Evolutionary conservation across 30 jellyfish, hydroid and myxozoan species (phyloP), one percentile per base, ranked within the genome.

Genomic region (Kudoa iwatai): DNA sequence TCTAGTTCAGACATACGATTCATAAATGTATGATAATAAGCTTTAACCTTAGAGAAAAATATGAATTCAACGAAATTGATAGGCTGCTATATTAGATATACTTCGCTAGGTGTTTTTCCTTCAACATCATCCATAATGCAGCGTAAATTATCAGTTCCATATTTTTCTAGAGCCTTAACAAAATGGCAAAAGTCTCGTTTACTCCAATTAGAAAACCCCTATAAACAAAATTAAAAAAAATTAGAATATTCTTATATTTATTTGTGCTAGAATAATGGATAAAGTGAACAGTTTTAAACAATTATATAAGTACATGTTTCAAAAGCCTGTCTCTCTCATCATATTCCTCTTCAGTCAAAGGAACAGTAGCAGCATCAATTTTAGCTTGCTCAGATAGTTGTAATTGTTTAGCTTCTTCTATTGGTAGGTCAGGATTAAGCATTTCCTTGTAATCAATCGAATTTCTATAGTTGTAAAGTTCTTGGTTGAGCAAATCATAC

Each of bases 151-250:
- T 71, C 93, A 26, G 86, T 56, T 0, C 93, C 93, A 43, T 60
- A 71, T 39, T 71, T 71, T 36, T 71, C 93, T 19, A 85, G 52
- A 4, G 93, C 86, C 36, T 71, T 71, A 18, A 71, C 55, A 43
- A 71, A 71, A 41, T 71, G 93, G 33, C 57, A 59, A 61, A 71
- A 71, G 30, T 71, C 93, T 25, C 87, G 53, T 52, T 62, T 60
- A 21, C 65, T 52, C 93, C 93, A 71, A 49, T 42, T 71, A 4
- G 83, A 55, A 58, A 71, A 71, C 4, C 93, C 93, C 83, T 67
- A 45, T 7, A 40, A 25, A 2, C 25, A 15, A 9, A 42, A 11
- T 9, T 6, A 6, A 10, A 9, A 38, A 9, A n/a, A n/a, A n/a
- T n/a, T n/a, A n/a, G n/a, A n/a, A n/a, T n/a, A n/a, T n/a, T n/a